Base-by-base conservation (phyloP, 1,140 invertebrate genomes). In the Heliothis subflexa region DNA sequence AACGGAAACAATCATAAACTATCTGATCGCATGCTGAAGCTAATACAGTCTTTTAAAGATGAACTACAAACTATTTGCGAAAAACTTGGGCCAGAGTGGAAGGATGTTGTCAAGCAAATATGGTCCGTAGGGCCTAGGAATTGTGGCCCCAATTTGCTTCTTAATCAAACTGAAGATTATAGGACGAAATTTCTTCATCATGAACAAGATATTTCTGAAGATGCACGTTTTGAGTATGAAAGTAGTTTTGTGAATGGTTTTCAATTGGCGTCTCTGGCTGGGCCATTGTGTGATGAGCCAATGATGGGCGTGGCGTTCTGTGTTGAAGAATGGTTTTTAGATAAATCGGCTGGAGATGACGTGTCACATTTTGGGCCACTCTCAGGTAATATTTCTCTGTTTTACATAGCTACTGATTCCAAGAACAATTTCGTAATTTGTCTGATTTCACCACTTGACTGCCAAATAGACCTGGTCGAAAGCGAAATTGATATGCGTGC, bases 261-360 rank as follows among this genome's bases (percentile, higher is more conserved):
- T 93, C 98, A 99, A 95, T 91, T 99, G 87, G 98, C 98, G 0
- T 97, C 98, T 1, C 92, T 97, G 14, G 96, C 97, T 61, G 99
- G 99, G 4, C 98, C 98, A 4, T 89, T 99, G 18, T 99, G 99
- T 95, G 98, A 99, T 90, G 99, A 99, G 88, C 98, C 98, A 16
- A 98, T 99, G 97, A 97, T 97, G 95, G 99, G 99, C 1, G 98
- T 99, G 0, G 98, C 97, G 75, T 99, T 99, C 93, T 95, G 98
- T 79, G 95, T 99, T 2, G 97, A 99, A 88, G 97, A 97, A 86
- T 98, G 97, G 97, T 95, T 95, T 72, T 88, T 96, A 9, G 92
- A 96, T 73, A 95, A 95, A 75, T 87, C 90, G 66, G 91, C 91
- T 9, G 89, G 88, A 40, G 94, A 95, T 33, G 93, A 95, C 68